Base-by-base conservation (phyloP, 1,140 invertebrate species). In the Branchinecta lynchi region DNA sequence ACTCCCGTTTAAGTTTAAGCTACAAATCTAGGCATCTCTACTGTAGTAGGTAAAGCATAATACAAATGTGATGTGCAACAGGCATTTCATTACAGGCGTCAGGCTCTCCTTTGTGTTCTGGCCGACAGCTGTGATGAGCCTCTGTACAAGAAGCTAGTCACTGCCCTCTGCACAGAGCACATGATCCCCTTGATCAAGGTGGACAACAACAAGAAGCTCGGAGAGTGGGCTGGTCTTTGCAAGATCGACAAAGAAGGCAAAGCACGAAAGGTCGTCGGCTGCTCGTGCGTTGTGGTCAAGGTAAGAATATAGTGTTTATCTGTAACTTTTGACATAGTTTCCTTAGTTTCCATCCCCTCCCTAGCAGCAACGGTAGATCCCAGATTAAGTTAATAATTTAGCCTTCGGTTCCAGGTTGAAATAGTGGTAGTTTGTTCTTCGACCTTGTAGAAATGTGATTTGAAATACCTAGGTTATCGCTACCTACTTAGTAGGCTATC, bases 241-340 rank as follows among this genome's bases (percentile, higher is more conserved):
- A 99, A 99, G 84, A 95, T 98, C 77, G 97, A 99, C 82, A 96
- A 92, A 76, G 92, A 96, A 74, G 96, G 96, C 72, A 98, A 98
- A 80, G 93, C 97, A 65, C 87, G 96, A 72, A 99, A 99, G 84
- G 93, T 99, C 73, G 95, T 98, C 75, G 93, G 94, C 60, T 99
- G 96, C 82, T 96, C 93, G 1, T 97, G 95, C 80, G 94, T 98
- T 69, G 96, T 98, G 65, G 92, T 99, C 77, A 95, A 89, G 84
- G 89, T 89, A 78, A 81, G 71, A 44, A 32, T n/a, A 32, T 32
- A 3, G 32, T 32, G 32, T 3, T 32, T 32, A 32, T 32, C 32
- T 32, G 32, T 32, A 32, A 32, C 32, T 32, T 32, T 32, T 32
- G 5, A 32, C 32, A 32, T 5, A 32, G 32, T 32, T 32, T 32